Evolutionary conservation across 2,113 vertebrate species (phyloP), one percentile per base, ranked within the genome.

Genomic region (Xyrauchen texanus): DNA sequence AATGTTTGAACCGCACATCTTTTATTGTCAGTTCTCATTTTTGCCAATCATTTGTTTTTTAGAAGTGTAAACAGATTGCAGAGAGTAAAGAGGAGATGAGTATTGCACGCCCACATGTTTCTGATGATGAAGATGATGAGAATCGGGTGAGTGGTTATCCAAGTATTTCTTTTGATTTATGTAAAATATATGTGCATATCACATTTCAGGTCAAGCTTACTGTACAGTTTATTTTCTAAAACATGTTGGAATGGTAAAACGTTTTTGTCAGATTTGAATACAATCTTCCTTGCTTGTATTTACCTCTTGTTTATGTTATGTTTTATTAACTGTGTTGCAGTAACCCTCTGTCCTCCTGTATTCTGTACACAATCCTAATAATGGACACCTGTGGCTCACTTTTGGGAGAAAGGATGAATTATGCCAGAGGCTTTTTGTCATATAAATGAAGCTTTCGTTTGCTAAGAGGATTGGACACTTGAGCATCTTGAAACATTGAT

Each of bases 31-130:
- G 21, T 34, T 34, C 21, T 34, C 21, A 34, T 34, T 34, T 34
- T 34, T 34, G 21, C 21, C 3, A 34, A 15, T 55, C 16, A 6
- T 58, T 1, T 53, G 4, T 66, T 11, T 60, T 82, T 76, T 82
- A 99, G 98, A 99, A 99, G 91, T 99, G 98, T 87, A 99, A 99
- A 93, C 96, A 98, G 92, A 99, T 99, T 85, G 96, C 97, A 85
- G 96, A 97, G 88, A 98, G 97, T 90, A 99, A 96, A 88, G 96
- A 98, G 89, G 98, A 99, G 90, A 94, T 98, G 93, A 94, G 96
- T 87, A 86, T 92, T 13, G 97, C 96, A 86, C 96, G 95, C 80
- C 96, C 97, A 73, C 97, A 98, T 12, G 93, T 97, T 86, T 96
- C 96, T 71, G 97, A 98, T 88, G 92, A 93, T 66, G 97, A 97